Evolutionary conservation across 1,140 invertebrate genomes (phyloP).

Genomic region (Cyclargus thomasi): DNA sequence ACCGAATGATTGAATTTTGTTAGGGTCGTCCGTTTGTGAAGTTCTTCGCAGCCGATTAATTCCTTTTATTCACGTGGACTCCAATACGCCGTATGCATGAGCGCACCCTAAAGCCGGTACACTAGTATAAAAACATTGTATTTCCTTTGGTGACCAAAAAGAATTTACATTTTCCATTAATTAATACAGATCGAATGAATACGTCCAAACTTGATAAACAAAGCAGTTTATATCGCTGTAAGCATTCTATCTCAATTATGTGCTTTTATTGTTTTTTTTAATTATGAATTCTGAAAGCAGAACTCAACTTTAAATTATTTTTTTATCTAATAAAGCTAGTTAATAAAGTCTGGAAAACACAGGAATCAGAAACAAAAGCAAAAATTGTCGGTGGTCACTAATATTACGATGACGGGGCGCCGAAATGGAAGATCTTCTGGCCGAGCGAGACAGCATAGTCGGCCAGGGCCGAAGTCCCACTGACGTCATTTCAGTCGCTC

Average conservation of each 20-base stretch:
- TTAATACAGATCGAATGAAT: neutral
- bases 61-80: constrained; percentile 14
- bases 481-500: too few relatives aligned
- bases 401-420: too few relatives aligned
- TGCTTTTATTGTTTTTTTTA: neutral
- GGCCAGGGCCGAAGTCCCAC: too few relatives aligned
- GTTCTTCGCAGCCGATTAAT: constrained; percentile 15
- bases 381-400: too few relatives aligned
- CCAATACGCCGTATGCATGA: constrained; percentile 3
- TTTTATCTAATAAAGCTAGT: too few relatives aligned
- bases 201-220: neutral
- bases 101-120: neutral
- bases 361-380: too few relatives aligned
- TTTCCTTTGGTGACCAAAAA: neutral
- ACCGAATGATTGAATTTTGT: constrained; percentile 14
- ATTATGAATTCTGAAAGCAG: too few relatives aligned
- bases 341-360: too few relatives aligned
- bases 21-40: constrained; percentile 13
- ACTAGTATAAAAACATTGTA: neutral
- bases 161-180: neutral
- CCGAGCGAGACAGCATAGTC: too few relatives aligned
- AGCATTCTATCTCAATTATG: too few relatives aligned
- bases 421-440: too few relatives aligned
- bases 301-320: too few relatives aligned
- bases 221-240: neutral